Conservation (phyloP, 2,797 vertebrate species). For the Podargus strigoides region DNA sequence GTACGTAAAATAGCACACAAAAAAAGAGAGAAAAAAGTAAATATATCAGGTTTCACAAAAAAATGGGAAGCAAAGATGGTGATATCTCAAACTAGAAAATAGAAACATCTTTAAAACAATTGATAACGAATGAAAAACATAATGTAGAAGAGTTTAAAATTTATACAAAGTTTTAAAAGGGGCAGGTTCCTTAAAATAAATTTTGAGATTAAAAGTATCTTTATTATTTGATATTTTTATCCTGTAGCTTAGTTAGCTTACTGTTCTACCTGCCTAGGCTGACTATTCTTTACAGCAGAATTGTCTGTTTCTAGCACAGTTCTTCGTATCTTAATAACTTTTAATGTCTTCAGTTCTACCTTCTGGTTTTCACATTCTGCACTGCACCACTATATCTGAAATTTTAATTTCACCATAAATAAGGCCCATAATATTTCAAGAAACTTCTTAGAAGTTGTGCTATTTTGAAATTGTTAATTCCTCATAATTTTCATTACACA, state of each 20-base stretch:
- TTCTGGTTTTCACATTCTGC: neutral
- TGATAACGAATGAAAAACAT: neutral
- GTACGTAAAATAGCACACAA: neutral
- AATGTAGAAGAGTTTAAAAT: neutral
- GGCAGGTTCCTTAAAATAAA: neutral
- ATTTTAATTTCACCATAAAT: neutral
- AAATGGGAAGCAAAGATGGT: neutral
- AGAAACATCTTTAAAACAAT: neutral
- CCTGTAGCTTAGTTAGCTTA: neutral
- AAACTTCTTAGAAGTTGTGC: neutral
- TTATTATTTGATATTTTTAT: neutral
- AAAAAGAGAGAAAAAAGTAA: neutral
- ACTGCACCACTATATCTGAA: neutral
- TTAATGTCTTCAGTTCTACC: neutral
- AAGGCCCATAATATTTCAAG: neutral
- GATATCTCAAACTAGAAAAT: neutral
- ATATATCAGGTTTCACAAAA: neutral
- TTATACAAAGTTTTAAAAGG: neutral
- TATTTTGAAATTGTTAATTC: neutral
- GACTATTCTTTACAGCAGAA: neutral
- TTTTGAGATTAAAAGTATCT: neutral
- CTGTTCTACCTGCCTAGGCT: neutral
- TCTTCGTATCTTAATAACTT: neutral
- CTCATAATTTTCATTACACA: neutral
- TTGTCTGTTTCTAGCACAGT: neutral